These are phyloP conservation scores for Hypanus sabinus DNA, from an alignment of 2,113 vertebrate genomes.

Conservation along the genomic window DNA sequence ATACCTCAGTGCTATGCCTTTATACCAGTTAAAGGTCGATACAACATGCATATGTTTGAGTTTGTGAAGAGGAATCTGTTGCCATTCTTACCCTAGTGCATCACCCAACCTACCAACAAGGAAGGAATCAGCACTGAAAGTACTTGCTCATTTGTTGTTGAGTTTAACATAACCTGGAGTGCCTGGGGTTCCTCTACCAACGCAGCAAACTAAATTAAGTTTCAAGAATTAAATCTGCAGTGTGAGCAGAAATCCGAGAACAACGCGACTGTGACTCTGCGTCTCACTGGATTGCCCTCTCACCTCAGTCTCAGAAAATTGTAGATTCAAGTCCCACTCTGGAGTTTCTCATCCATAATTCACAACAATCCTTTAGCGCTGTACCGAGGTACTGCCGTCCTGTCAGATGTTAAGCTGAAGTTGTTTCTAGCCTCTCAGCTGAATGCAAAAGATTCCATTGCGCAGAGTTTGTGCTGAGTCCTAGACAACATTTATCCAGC, in stretches of 20 bases:
- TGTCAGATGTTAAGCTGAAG: neutral
- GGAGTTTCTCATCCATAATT: neutral
- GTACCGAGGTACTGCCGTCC: neutral
- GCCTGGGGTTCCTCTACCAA: too few relatives aligned
- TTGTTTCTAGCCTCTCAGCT: neutral
- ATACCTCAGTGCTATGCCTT: neutral
- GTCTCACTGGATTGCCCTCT: too few relatives aligned
- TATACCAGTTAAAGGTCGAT: neutral
- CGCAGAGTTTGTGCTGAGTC: neutral
- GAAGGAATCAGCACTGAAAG: neutral
- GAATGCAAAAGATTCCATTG: neutral
- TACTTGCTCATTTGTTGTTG: neutral
- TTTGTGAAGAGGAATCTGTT: neutral
- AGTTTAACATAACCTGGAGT: too few relatives aligned
- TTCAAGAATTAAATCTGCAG: too few relatives aligned
- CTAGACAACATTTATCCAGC: neutral
- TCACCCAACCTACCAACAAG: neutral
- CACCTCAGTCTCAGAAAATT: too few relatives aligned
- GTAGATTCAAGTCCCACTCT: too few relatives aligned
- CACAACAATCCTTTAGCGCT: neutral
- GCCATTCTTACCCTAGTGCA: neutral
- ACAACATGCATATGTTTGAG: neutral
- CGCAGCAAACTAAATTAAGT: too few relatives aligned
- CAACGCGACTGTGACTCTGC: too few relatives aligned
- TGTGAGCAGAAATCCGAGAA: too few relatives aligned